A percentile compares a stretch with the other conserved stretches of the same genome.
These are phyloP conservation scores for Drosophila formosana DNA, from an alignment of 2,888 invertebrate genomes.

Conservation along the genomic window DNA sequence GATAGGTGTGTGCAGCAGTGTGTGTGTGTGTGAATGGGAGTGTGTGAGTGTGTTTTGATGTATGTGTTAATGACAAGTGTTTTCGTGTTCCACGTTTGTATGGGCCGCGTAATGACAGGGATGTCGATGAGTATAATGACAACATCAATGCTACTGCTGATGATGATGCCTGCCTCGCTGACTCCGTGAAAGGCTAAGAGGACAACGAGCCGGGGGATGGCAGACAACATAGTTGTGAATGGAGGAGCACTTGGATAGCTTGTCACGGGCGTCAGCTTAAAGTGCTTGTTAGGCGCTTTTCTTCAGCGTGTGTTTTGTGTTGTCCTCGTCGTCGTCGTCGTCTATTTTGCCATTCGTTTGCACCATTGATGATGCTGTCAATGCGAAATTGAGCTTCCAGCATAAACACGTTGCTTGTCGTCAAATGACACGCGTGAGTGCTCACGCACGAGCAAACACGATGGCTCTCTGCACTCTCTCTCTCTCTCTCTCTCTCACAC, in stretches of 20 bases:
- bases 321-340: constrained; percentile 12
- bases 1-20: constrained; percentile 9
- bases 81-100: constrained; percentile 61
- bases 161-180: constrained; percentile 60
- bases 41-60: constrained; percentile 30
- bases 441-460: constrained; percentile 58
- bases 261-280: constrained; percentile 63
- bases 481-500: neutral
- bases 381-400: constrained; percentile 75
- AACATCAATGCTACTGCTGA: constrained; percentile 71
- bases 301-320: constrained; percentile 15
- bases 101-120: constrained; percentile 75
- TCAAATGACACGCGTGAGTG: constrained; percentile 73
- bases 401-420: constrained; percentile 80
- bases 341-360: constrained; percentile 56
- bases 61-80: constrained; percentile 80
- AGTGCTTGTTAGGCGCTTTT: constrained; percentile 79
- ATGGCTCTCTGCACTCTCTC: neutral
- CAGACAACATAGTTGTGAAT: constrained; percentile 35
- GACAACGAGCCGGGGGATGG: constrained; percentile 13
- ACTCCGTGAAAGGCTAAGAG: constrained; percentile 31
- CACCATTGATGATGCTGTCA: constrained; percentile 72
- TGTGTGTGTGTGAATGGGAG: constrained; percentile 43
- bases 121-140: constrained; percentile 80
- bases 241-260: constrained; percentile 47